A percentile compares a stretch with the other conserved stretches of the same genome.
phyloP scores from a whole-genome alignment of 2,888 invertebrate genomes.

The Actias luna region DNA sequence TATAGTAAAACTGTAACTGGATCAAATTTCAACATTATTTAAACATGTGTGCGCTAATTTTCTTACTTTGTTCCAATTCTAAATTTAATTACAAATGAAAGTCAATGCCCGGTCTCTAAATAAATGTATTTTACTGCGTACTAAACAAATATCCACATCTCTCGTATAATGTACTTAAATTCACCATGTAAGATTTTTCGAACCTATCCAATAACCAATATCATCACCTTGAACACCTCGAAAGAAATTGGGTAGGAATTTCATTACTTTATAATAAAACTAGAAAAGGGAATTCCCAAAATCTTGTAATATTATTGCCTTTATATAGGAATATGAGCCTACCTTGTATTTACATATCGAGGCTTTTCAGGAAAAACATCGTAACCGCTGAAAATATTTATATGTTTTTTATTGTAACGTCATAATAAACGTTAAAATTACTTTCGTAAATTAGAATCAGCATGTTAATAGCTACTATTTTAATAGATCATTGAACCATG shows the following conservation, averaged over 20 bases:
- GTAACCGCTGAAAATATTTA: too few relatives aligned
- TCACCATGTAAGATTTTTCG: slow-evolving; percentile 19
- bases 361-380: too few relatives aligned
- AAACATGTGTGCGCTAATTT: too few relatives aligned
- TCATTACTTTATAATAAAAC: slow-evolving; percentile 9
- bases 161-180: background rate
- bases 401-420: too few relatives aligned
- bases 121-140: background rate
- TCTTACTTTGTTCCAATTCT: too few relatives aligned
- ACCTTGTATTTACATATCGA: background rate
- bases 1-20: too few relatives aligned
- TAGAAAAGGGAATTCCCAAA: background rate
- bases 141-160: background rate
- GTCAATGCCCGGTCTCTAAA: too few relatives aligned
- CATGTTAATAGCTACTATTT: too few relatives aligned
- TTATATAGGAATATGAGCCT: background rate
- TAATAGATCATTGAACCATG: too few relatives aligned
- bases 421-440: too few relatives aligned
- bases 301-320: background rate
- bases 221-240: background rate
- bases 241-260: slow-evolving; percentile 9
- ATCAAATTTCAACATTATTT: too few relatives aligned
- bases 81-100: background rate
- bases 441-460: too few relatives aligned
- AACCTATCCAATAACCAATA: slow-evolving; percentile 6